A percentile compares a stretch with the other conserved stretches of the same genome.
Conservation (phyloP, 1,140 invertebrate species). For the Dinoponera quadriceps region DNA sequence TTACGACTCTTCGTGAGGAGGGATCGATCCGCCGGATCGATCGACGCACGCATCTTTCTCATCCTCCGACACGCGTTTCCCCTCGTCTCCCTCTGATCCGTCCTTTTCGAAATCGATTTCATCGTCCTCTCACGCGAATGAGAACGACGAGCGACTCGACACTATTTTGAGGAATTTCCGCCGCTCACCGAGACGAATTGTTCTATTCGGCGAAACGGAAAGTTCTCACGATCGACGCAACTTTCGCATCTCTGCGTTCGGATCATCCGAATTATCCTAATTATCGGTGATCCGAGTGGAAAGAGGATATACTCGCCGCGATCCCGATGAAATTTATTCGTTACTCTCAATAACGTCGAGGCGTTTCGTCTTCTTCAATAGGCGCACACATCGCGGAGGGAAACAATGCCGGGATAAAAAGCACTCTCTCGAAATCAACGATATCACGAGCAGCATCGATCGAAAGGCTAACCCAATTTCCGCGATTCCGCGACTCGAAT, state of each 20-base stretch:
- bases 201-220: not conserved
- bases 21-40: not conserved
- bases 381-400: not conserved
- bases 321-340: not conserved
- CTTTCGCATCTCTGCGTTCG: not conserved
- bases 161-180: not conserved
- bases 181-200: not conserved
- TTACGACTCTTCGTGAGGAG: not conserved
- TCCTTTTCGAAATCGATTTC: not conserved
- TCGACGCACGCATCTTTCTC: not conserved
- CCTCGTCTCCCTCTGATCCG: not conserved
- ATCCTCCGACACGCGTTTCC: not conserved
- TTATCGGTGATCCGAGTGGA: not conserved
- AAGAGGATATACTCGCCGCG: too few species aligned
- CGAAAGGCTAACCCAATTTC: conserved; percentile 9
- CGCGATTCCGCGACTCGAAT: conserved; percentile 3
- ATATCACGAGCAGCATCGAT: conserved; percentile 12
- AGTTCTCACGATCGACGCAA: not conserved
- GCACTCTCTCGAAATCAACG: not conserved
- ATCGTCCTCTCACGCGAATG: not conserved
- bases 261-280: not conserved
- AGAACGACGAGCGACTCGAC: not conserved
- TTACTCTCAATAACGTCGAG: conserved; percentile 4
- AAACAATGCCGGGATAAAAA: not conserved
- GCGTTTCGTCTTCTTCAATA: not conserved